phyloP scores from a whole-genome alignment of 1,140 invertebrate species.

The Drosophila elegans region DNA sequence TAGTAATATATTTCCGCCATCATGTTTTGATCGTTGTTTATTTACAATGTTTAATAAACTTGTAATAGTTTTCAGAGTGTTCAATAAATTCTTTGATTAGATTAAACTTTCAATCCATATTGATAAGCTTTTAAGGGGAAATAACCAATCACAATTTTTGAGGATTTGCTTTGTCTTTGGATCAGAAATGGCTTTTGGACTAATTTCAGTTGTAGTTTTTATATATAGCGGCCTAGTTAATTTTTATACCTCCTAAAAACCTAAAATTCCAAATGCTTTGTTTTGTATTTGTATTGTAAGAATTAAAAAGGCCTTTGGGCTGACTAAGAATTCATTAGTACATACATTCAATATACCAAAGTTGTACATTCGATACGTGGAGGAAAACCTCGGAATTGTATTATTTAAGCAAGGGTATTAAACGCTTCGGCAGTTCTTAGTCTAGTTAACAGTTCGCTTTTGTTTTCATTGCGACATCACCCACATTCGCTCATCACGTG shows the following conservation, averaged over 20 bases:
- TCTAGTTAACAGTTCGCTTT: slow-evolving; percentile 5
- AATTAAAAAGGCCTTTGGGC: no score
- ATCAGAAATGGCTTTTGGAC: background rate
- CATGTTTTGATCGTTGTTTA: background rate
- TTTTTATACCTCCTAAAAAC: no score
- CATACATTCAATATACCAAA: background rate
- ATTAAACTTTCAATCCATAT: background rate
- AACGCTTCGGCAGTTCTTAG: slow-evolving; percentile 19
- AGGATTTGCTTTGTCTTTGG: background rate
- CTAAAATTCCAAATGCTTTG: no score
- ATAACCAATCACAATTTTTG: background rate
- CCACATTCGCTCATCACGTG: slow-evolving; percentile 46
- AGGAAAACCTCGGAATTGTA: background rate
- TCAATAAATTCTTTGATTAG: background rate
- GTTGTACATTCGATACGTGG: no score
- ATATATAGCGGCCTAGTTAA: no score
- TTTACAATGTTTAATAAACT: background rate
- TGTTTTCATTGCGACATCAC: slow-evolving; percentile 31
- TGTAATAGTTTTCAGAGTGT: background rate
- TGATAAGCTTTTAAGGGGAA: background rate
- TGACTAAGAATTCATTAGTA: no score
- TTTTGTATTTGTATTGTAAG: no score
- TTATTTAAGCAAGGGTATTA: slow-evolving; percentile 19
- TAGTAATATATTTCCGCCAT: background rate
- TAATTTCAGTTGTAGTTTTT: no score